Base-by-base conservation (phyloP, 2,888 invertebrate genomes). In the Malthinus flaveolus region DNA sequence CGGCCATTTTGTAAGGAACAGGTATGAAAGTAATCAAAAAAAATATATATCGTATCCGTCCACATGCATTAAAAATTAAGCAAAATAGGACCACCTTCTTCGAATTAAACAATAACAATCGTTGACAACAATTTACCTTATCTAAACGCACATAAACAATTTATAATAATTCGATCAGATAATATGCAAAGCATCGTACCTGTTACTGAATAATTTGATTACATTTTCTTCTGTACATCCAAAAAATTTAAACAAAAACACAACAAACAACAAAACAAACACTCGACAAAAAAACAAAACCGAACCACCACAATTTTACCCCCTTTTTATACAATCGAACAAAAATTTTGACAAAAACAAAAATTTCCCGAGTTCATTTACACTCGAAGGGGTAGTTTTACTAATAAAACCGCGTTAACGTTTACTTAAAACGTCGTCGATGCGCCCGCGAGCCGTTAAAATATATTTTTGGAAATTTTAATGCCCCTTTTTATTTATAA, bases 1-100 rank as follows among this genome's bases (percentile, higher is more conserved):
- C 64, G 56, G 64, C 64, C 64, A 64, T 64, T 64, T 64, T 64
- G 64, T 62, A 58, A 39, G 61, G 49, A 64, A 64, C 64, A 62
- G 64, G 64, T 64, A 64, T 63, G 55, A 63, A 53, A 48, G 49
- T 56, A 49, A 60, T 54, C 51, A 57, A 56, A 52, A 61, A 63
- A 33, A 44, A 42, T 15, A n/a, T 15, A 42, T 42, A 23, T 23
- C 23, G 23, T 23, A 23, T 23, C 23, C 49, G 32, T 51, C 34
- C 47, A 56, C 55, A 55, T 56, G 46, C 56, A 37, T 48, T 44
- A 34, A 33, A 49, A 49, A 32, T 23, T 35, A 31, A 35, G 44
- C 13, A 11, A 39, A 49, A 49, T 39, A 13, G 45, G 36, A 31
- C 46, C 33, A 36, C 15, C 13, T 12, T 36, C 49, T 13, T 15